Base-by-base conservation (phyloP, 2,113 vertebrate species). In the Pionites leucogaster region DNA sequence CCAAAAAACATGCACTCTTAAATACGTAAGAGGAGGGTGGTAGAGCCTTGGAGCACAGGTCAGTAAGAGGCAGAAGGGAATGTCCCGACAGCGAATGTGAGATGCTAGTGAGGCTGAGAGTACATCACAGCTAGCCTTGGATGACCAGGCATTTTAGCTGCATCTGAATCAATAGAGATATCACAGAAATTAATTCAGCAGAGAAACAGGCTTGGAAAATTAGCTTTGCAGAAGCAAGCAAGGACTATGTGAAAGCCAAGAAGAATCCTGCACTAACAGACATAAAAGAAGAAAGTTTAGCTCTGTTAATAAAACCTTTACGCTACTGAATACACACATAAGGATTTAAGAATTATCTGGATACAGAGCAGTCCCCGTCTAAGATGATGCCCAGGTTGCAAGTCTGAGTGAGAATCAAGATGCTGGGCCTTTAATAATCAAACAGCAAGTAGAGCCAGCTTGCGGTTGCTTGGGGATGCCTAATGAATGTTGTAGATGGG, bases 51-150 rank as follows among this genome's bases (percentile, higher is more conserved):
- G 46, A 89, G 33, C 14, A 25, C 8, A 18, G 29, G 14, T n/a
- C 53, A 74, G 46, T n/a, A 69, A 41, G 46, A 93, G n/a, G 17
- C 42, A 53, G 72, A 74, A 86, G 23, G 31, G 23, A 81, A 69
- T 3, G 1, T 27, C 49, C 33, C 2, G 1, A 41, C 10, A 86
- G 18, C 0, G 6, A 81, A 44, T 8, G 10, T 29, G 47, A 91
- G 53, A 46, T 2, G 1, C 64, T n/a, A 10, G 3, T 0, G 0
- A 79, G 35, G 22, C 42, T 53, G 29, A 69, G 53, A 42, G 18
- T 7, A 55, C 22, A 33, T 18, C 55, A 46, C 10, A 46, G 37
- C 25, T 46, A 18, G 59, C 25, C 37, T 39, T 44, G 49, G 20
- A 79, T 19, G 23, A 76, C n/a, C 17, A n/a, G 37, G 25, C 46